phyloP scores from a whole-genome alignment of 2,797 vertebrate genomes.

The Myotis myotis region DNA sequence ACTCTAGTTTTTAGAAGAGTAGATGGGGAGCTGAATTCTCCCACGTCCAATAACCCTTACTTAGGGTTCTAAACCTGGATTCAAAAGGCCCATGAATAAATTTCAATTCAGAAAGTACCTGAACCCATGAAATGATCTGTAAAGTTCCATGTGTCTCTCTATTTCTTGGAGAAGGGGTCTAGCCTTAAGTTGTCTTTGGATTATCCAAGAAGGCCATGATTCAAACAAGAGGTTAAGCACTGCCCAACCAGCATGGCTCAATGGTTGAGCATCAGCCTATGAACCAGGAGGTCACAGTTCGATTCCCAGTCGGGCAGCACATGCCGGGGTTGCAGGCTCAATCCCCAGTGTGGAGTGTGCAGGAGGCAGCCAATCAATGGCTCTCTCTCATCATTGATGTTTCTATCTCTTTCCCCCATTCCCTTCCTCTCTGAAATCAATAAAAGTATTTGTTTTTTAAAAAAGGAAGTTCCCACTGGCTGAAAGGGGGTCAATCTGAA shows the following conservation, averaged over 20 bases:
- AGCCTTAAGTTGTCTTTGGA: neutral
- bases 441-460: too few species aligned
- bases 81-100: neutral
- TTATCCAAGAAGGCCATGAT: neutral
- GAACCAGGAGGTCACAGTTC: too few species aligned
- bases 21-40: neutral
- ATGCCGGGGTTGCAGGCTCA: too few species aligned
- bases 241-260: too few species aligned
- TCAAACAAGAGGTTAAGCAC: neutral
- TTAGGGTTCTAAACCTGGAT: neutral
- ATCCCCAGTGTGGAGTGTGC: too few species aligned
- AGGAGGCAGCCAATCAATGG: too few species aligned
- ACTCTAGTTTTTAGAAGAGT: neutral
- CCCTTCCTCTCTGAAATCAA: too few species aligned
- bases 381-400: too few species aligned
- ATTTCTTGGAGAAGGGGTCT: neutral
- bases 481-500: neutral
- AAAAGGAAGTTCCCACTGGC: neutral
- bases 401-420: too few species aligned
- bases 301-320: too few species aligned
- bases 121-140: neutral
- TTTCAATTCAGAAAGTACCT: conserved; percentile 5
- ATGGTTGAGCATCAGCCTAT: too few species aligned
- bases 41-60: neutral
- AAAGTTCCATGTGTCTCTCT: neutral